Evolutionary conservation across 2,797 vertebrate species (phyloP).

Genomic region (Falco novaeseelandiae): DNA sequence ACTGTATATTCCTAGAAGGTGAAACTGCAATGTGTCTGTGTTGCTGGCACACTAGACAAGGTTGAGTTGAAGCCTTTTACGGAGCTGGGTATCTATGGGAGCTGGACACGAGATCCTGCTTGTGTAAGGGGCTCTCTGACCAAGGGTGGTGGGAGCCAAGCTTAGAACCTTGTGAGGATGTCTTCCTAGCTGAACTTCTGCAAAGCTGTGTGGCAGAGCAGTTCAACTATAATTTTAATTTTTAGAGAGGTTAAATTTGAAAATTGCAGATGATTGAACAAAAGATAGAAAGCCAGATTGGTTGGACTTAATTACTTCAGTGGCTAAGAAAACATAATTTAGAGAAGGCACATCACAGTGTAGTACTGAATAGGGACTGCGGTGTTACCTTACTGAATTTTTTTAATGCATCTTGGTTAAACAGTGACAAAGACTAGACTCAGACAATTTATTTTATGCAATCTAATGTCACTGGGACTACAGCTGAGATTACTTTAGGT

Average conservation of each 20-base stretch:
- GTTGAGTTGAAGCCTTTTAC: background rate
- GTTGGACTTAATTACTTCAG: background rate
- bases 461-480: background rate
- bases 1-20: conserved; percentile 3
- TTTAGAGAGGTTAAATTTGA: background rate
- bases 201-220: background rate
- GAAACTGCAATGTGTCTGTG: background rate
- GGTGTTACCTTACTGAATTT: background rate
- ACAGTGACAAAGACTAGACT: conserved; percentile 10
- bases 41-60: background rate
- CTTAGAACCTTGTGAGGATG: background rate
- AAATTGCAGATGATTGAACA: conserved; percentile 10
- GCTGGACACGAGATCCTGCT: background rate
- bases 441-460: conserved; percentile 17
- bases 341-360: background rate
- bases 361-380: background rate
- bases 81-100: background rate
- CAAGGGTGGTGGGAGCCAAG: background rate
- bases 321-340: background rate
- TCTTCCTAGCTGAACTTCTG: background rate
- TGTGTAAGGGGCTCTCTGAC: background rate
- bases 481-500: conserved; percentile 9
- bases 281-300: background rate
- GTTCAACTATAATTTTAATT: background rate
- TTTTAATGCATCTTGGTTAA: conserved; percentile 39